Percentiles rank a stretch among this genome's conserved stretches.
Evolutionary conservation across 2,113 vertebrate genomes (phyloP).

Genomic region (Phasianus colchicus): DNA sequence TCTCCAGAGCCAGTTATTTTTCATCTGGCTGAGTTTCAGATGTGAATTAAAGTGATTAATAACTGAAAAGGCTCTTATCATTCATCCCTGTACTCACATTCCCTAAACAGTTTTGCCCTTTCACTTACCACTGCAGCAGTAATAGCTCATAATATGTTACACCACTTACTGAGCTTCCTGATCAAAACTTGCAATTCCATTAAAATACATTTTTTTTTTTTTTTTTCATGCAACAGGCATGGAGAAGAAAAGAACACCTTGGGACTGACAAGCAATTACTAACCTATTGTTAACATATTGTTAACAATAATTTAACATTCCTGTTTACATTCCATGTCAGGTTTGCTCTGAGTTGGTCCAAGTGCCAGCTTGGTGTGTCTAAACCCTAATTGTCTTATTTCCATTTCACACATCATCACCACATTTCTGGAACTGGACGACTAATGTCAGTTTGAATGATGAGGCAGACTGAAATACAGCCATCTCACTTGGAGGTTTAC

Average conservation of each 20-base stretch:
- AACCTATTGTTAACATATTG: background rate
- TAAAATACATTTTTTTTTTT: background rate
- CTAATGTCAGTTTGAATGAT: background rate
- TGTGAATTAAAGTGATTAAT: conserved; percentile 16
- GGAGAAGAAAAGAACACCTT: conserved; percentile 14
- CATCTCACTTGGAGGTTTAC: conserved; percentile 8
- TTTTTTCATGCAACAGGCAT: background rate
- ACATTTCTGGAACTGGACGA: background rate
- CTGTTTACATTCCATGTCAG: background rate
- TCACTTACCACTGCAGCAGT: background rate
- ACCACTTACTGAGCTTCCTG: background rate
- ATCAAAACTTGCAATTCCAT: background rate
- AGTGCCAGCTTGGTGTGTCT: background rate
- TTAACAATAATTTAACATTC: too few relatives aligned
- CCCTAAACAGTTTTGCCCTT: background rate
- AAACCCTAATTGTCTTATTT: conserved; percentile 26
- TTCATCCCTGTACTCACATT: background rate
- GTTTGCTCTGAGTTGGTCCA: background rate
- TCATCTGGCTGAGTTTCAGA: conserved; percentile 37
- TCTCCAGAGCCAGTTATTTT: conserved; percentile 20
- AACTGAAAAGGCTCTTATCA: conserved; percentile 35
- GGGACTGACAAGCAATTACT: conserved; percentile 16
- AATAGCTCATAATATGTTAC: background rate
- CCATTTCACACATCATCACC: conserved; percentile 26
- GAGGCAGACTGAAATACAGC: background rate